A percentile compares a stretch with the other conserved stretches of the same genome.
phyloP scores from a whole-genome alignment of 2,113 vertebrate species.

The Pavo muticus region DNA sequence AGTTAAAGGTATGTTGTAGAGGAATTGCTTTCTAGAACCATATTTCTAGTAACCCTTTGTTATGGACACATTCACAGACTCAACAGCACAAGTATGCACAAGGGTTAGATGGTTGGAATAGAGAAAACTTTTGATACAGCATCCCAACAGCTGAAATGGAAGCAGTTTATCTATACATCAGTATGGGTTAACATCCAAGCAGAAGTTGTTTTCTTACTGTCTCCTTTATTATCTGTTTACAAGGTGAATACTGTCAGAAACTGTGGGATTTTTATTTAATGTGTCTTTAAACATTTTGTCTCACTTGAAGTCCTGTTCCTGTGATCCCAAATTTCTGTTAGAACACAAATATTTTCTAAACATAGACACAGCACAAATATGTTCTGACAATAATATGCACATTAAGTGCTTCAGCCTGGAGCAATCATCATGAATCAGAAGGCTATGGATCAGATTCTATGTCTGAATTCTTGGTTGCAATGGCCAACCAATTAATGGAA shows the following conservation, averaged over 20 bases:
- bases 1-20: background rate
- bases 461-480: background rate
- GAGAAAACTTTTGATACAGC: background rate
- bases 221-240: background rate
- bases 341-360: background rate
- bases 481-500: background rate
- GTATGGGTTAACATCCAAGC: background rate
- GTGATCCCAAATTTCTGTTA: background rate
- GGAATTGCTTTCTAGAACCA: background rate
- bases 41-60: background rate
- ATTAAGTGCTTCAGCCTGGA: background rate
- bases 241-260: background rate
- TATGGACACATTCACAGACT: background rate
- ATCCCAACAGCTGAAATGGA: background rate
- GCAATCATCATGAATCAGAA: background rate
- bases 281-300: background rate
- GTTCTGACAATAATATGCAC: background rate
- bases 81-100: background rate
- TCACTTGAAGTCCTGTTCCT: background rate
- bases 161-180: background rate
- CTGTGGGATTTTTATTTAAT: fast-evolving
- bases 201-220: background rate
- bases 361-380: background rate
- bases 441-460: background rate
- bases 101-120: background rate